Conservation (phyloP, 2,888 invertebrate species). For the Spodoptera exigua region DNA sequence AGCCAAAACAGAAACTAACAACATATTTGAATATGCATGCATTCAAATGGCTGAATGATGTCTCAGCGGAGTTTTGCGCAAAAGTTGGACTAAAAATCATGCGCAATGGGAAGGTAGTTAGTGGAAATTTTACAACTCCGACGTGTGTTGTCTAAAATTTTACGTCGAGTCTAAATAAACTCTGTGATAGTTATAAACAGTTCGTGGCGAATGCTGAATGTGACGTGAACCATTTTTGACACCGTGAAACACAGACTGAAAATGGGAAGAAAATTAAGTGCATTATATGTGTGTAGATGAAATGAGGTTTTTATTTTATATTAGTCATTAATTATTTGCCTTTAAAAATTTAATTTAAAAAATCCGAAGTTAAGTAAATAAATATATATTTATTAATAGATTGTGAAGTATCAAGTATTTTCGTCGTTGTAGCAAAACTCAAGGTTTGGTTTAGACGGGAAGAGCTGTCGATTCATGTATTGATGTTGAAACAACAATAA, state of each 20-base stretch:
- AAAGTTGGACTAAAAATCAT: slow-evolving; percentile 85
- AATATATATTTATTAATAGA: no score
- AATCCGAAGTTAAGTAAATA: no score
- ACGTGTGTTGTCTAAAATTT: slow-evolving; percentile 65
- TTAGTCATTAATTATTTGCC: no score
- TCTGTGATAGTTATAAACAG: slow-evolving; percentile 34
- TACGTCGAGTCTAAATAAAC: slow-evolving; percentile 40
- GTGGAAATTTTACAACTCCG: slow-evolving; percentile 77
- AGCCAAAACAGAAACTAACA: slow-evolving; percentile 66
- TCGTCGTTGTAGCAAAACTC: no score
- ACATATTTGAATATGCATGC: slow-evolving; percentile 78
- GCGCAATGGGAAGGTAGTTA: slow-evolving; percentile 65
- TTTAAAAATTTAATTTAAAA: no score
- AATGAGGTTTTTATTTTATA: neutral
- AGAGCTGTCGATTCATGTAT: no score
- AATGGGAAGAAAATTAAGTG: neutral
- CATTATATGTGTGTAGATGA: neutral
- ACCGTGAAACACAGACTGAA: neutral
- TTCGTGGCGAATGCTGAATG: slow-evolving; percentile 13
- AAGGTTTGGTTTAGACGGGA: no score
- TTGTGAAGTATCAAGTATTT: no score
- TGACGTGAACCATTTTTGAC: slow-evolving; percentile 6
- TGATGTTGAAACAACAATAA: no score
- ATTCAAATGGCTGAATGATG: slow-evolving; percentile 68
- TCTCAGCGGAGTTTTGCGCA: slow-evolving; percentile 70